phyloP scores from a whole-genome alignment of 2,113 vertebrate genomes.

The Puma concolor region DNA sequence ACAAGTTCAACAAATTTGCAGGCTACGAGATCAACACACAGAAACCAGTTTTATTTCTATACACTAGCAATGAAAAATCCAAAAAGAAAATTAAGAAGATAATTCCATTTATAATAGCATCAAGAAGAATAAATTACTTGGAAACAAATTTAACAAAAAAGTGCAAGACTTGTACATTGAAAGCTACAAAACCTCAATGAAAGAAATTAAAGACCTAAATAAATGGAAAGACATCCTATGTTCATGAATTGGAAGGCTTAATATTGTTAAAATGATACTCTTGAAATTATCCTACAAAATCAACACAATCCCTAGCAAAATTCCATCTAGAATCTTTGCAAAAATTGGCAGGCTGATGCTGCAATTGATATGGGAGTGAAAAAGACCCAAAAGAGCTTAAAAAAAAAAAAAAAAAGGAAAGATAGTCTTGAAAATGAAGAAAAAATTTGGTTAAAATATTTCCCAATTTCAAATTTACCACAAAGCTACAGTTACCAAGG shows the following conservation, averaged over 20 bases:
- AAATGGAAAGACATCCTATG: background rate
- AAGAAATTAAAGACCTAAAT: background rate
- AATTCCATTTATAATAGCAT: background rate
- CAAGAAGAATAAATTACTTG: background rate
- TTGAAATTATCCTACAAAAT: background rate
- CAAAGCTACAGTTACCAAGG: background rate
- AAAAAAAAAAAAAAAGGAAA: background rate
- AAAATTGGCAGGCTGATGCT: background rate
- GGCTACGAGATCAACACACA: background rate
- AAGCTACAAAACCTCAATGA: background rate
- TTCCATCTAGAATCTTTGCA: background rate
- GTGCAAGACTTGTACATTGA: background rate
- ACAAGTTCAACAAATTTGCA: background rate
- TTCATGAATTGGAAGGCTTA: background rate
- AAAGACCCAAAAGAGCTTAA: background rate
- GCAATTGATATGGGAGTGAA: background rate
- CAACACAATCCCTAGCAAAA: background rate
- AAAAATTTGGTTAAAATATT: background rate
- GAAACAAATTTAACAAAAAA: background rate
- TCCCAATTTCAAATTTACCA: slow-evolving; percentile 8
- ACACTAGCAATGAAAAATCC: background rate
- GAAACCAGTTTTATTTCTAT: background rate
- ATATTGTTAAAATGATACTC: background rate
- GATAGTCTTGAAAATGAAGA: background rate
- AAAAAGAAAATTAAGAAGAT: background rate